Evolutionary conservation across 1,140 invertebrate genomes (phyloP), one percentile per base, ranked within the genome.

Genomic region (Euglossa dilemma): DNA sequence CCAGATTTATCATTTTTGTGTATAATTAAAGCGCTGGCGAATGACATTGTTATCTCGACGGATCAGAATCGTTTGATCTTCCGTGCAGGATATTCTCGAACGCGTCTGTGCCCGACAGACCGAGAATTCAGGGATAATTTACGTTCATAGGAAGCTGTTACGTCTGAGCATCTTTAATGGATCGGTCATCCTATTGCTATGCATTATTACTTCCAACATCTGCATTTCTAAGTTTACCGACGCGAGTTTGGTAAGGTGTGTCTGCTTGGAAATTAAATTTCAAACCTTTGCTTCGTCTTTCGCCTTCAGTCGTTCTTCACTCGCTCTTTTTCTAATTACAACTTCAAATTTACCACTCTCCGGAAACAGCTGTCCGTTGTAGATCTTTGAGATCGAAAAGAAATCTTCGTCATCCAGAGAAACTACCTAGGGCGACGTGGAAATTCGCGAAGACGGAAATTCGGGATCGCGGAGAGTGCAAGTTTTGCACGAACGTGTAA

Each of bases 401-500:
- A n/a, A 36, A 36, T 36, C 36, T 36, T 36, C 36, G 1, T 36
- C 36, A 4, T 4, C 36, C 36, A 4, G 36, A 36, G 36, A 4
- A 36, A 36, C 36, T 36, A 36, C 36, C 36, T 36, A 36, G 20
- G 8, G 7, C 14, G 6, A n/a, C 2, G 5, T 12, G 11, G 12
- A 1, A 36, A 36, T 25, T 71, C 23, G 7, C 2, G 18, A 2
- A 3, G 14, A 18, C 6, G 18, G 16, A n/a, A 43, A 54, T 43
- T 59, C n/a, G 12, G 43, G 70, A 64, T 57, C 66, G 61, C 18
- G 8, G 57, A 14, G 71, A 18, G 45, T 56, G 54, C 67, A 88
- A 88, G 67, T 89, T 88, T 88, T 76, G 79, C 72, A 52, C 61
- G 76, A 54, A 67, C 61, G 73, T 47, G 66, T 88, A 89, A 89